Evolutionary conservation across 1,140 invertebrate genomes (phyloP), one percentile per base, ranked within the genome.

Genomic region (Paraescarpia echinospica): DNA sequence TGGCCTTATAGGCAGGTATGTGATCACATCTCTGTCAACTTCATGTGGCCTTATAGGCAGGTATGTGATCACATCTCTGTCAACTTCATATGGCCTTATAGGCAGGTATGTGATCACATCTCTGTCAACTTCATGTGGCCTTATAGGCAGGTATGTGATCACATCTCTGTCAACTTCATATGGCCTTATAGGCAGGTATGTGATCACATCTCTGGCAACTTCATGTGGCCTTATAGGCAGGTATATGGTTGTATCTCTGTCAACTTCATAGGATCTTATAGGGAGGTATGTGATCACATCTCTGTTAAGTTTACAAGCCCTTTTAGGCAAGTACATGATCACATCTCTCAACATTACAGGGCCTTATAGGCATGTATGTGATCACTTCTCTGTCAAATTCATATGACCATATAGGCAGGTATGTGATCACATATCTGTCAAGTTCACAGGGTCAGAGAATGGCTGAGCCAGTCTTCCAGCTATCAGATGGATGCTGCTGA

Each of bases 111-210:
- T n/a, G n/a, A n/a, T n/a, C n/a, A n/a, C n/a, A n/a, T n/a, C n/a
- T n/a, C n/a, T n/a, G n/a, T n/a, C n/a, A n/a, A n/a, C n/a, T n/a
- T n/a, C n/a, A n/a, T n/a, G n/a, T n/a, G n/a, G n/a, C n/a, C n/a
- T n/a, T n/a, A n/a, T n/a, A n/a, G n/a, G n/a, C n/a, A n/a, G n/a
- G n/a, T n/a, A n/a, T n/a, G n/a, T n/a, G n/a, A n/a, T n/a, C n/a
- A n/a, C n/a, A n/a, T n/a, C n/a, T n/a, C n/a, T n/a, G n/a, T n/a
- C n/a, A n/a, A n/a, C n/a, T n/a, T n/a, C n/a, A 41, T 4, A 41
- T 4, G 94, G 94, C 91, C 51, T 91, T 0, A 95, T 97, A 34
- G 97, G 97, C 94, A 96, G 94, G 97, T 97, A 94, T 27, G 59
- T 77, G 59, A n/a, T 77, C 27, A 77, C 59, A 31, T 41, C 12